Base-by-base conservation (phyloP, 2,888 invertebrate genomes). In the Cryptocheilus praepositus region DNA sequence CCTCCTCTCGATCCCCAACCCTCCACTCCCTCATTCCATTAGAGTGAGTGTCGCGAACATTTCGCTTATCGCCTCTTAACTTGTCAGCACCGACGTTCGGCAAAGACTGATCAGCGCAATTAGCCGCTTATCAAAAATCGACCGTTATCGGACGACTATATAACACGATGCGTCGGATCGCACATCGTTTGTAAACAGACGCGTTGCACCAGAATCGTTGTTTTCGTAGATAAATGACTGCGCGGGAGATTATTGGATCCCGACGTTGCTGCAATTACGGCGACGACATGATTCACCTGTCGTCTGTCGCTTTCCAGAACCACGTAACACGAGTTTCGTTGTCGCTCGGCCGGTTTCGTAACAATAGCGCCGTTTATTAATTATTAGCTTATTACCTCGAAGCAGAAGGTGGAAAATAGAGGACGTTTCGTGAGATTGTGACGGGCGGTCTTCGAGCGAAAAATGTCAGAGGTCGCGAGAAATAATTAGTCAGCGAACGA, bases 181-280 rank as follows among this genome's bases (percentile, higher is more conserved):
- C 11, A 7, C 36, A 11, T 4, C 36, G 36, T 7, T 64, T 56
- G 74, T 67, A 74, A 77, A 74, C 70, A 66, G 36, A 4, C 25
- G 21, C 58, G 44, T 73, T 69, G 74, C 75, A 65, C 63, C 75
- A 64, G 70, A 78, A 49, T 64, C 64, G 45, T 62, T 67, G 68
- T 72, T 78, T 76, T 70, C 51, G 64, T 59, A 71, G 75, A 77
- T 71, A 74, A 77, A 71, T 61, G 60, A 70, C 71, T 52, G 55
- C 53, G 71, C 54, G 28, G 16, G 63, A 71, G 69, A 18, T 15
- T 60, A 54, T 62, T 65, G 52, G 77, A 71, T 77, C 77, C 67
- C 8, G 77, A 75, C 73, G 68, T 73, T 69, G 75, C 53, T 51
- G 73, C 73, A 77, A 75, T 77, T 77, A 65, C 71, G 52, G 51